Conservation (phyloP, 2,888 invertebrate species). For the Xestia c-nigrum region DNA sequence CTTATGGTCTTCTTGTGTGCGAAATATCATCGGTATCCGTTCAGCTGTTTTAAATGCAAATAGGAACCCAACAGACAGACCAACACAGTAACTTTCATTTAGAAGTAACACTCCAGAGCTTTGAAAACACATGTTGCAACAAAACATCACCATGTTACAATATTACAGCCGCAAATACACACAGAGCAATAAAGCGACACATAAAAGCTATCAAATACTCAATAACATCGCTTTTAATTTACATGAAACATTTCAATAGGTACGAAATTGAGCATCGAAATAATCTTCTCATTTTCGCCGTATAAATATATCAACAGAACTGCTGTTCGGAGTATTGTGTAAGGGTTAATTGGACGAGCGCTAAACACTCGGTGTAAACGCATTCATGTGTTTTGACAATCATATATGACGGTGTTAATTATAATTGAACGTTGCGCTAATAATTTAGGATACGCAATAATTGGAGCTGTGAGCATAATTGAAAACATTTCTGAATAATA, state of each 20-base stretch:
- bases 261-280: conserved; percentile 33
- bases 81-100: background rate
- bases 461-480: conserved; percentile 41
- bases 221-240: conserved; percentile 40
- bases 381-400: conserved; percentile 49
- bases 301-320: conserved; percentile 31
- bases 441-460: conserved; percentile 45
- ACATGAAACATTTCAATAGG: conserved; percentile 33
- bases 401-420: conserved; percentile 48
- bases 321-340: conserved; percentile 15
- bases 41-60: background rate
- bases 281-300: conserved; percentile 45
- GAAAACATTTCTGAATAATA: conserved; percentile 44
- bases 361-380: conserved; percentile 40
- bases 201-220: conserved; percentile 16
- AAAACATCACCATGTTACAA: conserved; percentile 7
- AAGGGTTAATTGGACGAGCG: conserved; percentile 34
- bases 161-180: conserved; percentile 5
- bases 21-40: background rate
- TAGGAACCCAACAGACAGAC: background rate
- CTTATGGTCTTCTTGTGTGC: background rate
- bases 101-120: background rate
- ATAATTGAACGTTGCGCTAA: conserved; percentile 47
- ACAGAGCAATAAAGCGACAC: conserved; percentile 6
- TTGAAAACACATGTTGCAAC: conserved; percentile 12